These are phyloP conservation scores for Telmatochromis sp. DNA, from an alignment of 2,113 vertebrate species.

Conservation along the genomic window DNA sequence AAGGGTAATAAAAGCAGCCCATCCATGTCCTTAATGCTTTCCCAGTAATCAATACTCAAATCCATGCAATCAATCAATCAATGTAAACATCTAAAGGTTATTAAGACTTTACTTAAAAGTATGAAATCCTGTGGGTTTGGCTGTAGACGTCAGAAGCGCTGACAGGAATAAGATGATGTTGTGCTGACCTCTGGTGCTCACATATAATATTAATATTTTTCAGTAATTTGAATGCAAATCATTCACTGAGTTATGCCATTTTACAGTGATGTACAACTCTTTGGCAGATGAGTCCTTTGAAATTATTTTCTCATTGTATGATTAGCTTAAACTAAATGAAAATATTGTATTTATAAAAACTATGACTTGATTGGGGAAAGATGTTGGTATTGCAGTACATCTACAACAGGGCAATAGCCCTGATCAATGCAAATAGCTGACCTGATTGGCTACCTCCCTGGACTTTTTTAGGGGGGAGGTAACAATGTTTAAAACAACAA, in stretches of 20 bases:
- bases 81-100: background rate
- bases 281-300: background rate
- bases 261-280: rapidly evolving
- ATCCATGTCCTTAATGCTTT: background rate
- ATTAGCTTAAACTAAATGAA: background rate
- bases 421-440: too few relatives aligned
- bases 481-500: too few relatives aligned
- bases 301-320: background rate
- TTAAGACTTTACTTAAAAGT: background rate
- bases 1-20: background rate
- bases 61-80: background rate
- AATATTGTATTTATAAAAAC: background rate
- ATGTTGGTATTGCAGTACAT: background rate
- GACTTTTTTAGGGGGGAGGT: too few relatives aligned
- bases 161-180: background rate
- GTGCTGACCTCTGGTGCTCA: conserved; percentile 47
- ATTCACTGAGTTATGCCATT: background rate
- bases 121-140: background rate
- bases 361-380: background rate
- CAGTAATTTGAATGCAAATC: background rate
- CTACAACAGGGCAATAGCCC: too few relatives aligned
- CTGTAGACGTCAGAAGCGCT: rapidly evolving
- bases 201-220: background rate
- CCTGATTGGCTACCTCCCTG: too few relatives aligned
- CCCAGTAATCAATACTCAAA: background rate